Evolutionary conservation across 37 sponge, comb jelly and placozoan genomes (phyloP).

Genomic region (Bolinopsis microptera): DNA sequence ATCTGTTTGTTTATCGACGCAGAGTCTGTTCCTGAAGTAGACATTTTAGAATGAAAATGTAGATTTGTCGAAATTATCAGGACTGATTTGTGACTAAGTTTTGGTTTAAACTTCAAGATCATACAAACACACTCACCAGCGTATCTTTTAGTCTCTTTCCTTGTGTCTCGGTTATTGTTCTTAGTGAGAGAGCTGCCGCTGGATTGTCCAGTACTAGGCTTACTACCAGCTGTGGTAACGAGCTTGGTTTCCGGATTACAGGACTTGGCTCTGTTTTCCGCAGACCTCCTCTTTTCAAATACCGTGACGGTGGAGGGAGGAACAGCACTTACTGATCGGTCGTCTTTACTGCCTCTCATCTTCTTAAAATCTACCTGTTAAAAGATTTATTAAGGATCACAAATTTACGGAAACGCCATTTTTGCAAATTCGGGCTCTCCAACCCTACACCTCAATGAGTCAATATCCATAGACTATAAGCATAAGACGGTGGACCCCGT

Average conservation of each 20-base stretch:
- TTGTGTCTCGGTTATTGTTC: not conserved
- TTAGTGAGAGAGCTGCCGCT: not conserved
- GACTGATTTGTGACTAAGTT: too few species aligned
- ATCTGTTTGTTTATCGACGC: conserved; percentile 17
- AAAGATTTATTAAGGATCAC: too few species aligned
- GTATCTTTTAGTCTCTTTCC: not conserved
- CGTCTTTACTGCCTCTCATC: not conserved
- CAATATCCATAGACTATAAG: too few species aligned
- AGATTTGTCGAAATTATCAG: too few species aligned
- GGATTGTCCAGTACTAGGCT: not conserved
- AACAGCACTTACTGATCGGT: not conserved
- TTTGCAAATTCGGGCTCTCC: too few species aligned
- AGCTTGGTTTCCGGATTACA: not conserved
- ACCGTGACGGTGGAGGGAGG: not conserved
- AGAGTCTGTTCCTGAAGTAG: not conserved
- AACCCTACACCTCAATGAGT: too few species aligned
- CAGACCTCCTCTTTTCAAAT: not conserved
- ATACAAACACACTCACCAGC: too few species aligned
- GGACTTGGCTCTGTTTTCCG: not conserved
- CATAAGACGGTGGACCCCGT: too few species aligned
- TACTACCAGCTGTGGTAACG: not conserved
- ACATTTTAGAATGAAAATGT: not conserved
- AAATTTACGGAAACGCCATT: too few species aligned
- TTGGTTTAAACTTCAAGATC: too few species aligned
- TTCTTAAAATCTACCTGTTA: not conserved